Percentiles rank a stretch among this genome's conserved stretches.
Evolutionary conservation across 2,888 invertebrate species (phyloP).

Genomic region (Prenolepis imparis): DNA sequence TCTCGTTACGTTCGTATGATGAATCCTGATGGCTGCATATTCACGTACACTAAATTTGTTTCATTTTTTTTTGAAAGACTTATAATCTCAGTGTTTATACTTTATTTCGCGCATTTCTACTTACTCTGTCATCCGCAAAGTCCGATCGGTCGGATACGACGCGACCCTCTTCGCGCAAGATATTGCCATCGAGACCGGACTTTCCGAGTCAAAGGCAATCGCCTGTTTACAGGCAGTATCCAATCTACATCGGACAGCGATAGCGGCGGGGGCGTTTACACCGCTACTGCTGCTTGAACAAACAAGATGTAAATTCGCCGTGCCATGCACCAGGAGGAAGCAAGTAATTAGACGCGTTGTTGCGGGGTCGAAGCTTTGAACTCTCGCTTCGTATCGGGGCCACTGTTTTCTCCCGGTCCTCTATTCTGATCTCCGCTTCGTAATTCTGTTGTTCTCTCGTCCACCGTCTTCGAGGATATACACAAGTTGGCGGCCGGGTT

Average conservation of each 20-base stretch:
- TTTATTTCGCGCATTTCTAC: background rate
- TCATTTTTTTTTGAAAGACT: slow-evolving; percentile 22
- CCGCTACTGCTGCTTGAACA: slow-evolving; percentile 81
- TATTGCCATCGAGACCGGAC: slow-evolving; percentile 72
- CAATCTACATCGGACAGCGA: slow-evolving; percentile 73
- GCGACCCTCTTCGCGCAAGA: slow-evolving; percentile 67
- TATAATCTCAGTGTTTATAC: slow-evolving; percentile 24
- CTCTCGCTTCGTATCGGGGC: slow-evolving; percentile 80
- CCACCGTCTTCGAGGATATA: slow-evolving; percentile 50
- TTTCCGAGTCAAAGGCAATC: slow-evolving; percentile 77
- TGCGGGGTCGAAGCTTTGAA: slow-evolving; percentile 83
- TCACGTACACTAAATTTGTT: background rate
- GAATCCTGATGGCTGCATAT: background rate
- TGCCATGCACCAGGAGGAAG: slow-evolving; percentile 79
- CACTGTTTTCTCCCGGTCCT: slow-evolving; percentile 67
- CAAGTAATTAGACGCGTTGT: slow-evolving; percentile 85
- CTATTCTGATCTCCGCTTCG: slow-evolving; percentile 18
- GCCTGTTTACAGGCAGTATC: slow-evolving; percentile 79
- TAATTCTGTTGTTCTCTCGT: slow-evolving; percentile 57
- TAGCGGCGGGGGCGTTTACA: slow-evolving; percentile 63
- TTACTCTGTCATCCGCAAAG: background rate
- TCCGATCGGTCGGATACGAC: slow-evolving; percentile 54
- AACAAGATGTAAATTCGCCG: slow-evolving; percentile 84
- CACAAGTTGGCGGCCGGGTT: slow-evolving; percentile 43
- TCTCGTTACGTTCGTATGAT: background rate